A percentile compares a stretch with the other conserved stretches of the same genome.
Evolutionary conservation across 2,888 invertebrate species (phyloP).

Genomic region (Diarsia dahlii): DNA sequence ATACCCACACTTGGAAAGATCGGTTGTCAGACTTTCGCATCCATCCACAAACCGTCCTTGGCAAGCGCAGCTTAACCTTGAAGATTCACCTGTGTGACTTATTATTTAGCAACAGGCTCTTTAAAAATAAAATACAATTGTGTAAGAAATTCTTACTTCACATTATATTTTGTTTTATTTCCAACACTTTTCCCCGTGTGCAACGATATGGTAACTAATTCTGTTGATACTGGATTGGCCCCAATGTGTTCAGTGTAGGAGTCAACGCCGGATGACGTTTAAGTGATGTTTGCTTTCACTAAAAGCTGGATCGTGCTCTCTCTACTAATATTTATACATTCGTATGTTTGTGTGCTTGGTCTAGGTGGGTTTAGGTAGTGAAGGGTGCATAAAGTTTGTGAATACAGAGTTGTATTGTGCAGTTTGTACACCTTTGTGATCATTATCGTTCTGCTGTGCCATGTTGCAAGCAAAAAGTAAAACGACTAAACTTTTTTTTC

Average conservation of each 20-base stretch:
- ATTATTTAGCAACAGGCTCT: too few relatives aligned
- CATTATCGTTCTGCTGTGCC: neutral
- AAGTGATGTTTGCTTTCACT: slow-evolving; percentile 87
- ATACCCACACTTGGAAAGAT: too few relatives aligned
- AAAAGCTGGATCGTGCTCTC: slow-evolving; percentile 78
- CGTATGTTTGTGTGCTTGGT: slow-evolving; percentile 33
- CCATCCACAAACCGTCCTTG: too few relatives aligned
- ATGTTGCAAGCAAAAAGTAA: too few relatives aligned
- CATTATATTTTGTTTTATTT: neutral
- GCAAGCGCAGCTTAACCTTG: too few relatives aligned
- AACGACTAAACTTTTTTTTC: too few relatives aligned
- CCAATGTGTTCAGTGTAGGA: slow-evolving; percentile 79
- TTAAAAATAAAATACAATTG: neutral
- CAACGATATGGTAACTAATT: slow-evolving; percentile 44
- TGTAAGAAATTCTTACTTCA: neutral
- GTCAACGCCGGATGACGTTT: slow-evolving; percentile 84
- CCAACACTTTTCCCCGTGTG: neutral
- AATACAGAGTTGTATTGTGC: neutral
- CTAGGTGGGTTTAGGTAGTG: slow-evolving; percentile 14
- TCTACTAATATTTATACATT: slow-evolving; percentile 55
- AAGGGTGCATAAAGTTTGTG: neutral
- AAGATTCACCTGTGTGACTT: too few relatives aligned
- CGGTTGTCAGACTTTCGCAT: too few relatives aligned
- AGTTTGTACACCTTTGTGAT: neutral
- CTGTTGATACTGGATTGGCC: slow-evolving; percentile 76